Evolutionary conservation across 2,113 vertebrate species (phyloP).

Genomic region (Sebastes fasciatus): DNA sequence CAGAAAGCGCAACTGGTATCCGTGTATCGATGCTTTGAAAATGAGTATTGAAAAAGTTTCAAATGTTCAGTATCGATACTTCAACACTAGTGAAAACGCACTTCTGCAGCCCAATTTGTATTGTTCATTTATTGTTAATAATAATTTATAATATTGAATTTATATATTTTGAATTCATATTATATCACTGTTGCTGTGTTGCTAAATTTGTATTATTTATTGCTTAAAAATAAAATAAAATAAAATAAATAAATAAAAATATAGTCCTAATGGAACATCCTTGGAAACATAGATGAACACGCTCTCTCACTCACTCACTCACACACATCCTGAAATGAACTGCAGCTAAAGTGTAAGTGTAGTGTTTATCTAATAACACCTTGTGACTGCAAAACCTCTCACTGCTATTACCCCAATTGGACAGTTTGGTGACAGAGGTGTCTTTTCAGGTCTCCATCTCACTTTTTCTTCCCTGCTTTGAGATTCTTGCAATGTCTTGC

Average conservation of each 20-base stretch:
- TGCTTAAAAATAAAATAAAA: too few relatives aligned
- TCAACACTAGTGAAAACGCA: too few relatives aligned
- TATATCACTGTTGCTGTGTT: neutral
- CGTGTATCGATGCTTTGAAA: too few relatives aligned
- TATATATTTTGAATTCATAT: neutral
- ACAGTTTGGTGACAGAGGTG: conserved; percentile 34
- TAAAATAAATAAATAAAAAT: too few relatives aligned
- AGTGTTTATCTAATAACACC: conserved; percentile 39
- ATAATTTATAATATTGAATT: too few relatives aligned
- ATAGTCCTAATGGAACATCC: neutral
- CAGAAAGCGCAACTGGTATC: too few relatives aligned
- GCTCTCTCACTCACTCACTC: neutral
- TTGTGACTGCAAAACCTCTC: conserved; percentile 28
- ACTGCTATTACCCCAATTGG: conserved; percentile 33
- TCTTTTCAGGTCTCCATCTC: conserved; percentile 33
- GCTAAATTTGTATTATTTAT: neutral
- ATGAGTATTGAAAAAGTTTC: too few relatives aligned
- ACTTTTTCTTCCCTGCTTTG: conserved; percentile 2
- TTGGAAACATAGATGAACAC: neutral
- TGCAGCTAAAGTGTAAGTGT: conserved; percentile 30
- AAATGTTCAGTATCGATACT: too few relatives aligned
- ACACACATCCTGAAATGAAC: conserved; percentile 32
- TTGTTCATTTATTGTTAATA: too few relatives aligned
- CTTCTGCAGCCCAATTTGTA: too few relatives aligned
- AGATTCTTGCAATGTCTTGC: neutral